A percentile compares a stretch with the other conserved stretches of the same genome.
Conservation (phyloP, 64 coral and sea anemone genomes). For the Acropora yongei region DNA sequence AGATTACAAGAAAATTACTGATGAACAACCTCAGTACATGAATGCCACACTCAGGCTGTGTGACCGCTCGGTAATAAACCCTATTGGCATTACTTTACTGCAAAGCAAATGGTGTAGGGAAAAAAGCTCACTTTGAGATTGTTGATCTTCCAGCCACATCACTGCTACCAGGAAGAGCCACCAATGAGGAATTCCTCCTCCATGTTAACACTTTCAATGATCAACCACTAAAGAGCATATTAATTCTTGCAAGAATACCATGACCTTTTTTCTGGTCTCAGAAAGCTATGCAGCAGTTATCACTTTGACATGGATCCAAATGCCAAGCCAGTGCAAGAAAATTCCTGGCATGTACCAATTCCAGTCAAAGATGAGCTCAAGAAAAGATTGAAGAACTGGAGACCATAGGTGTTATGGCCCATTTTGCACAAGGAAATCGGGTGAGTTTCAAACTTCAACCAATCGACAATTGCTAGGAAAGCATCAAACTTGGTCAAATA, state of each 20-base stretch:
- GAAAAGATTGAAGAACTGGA: slow-evolving; percentile 55
- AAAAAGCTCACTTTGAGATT: slow-evolving; percentile 5
- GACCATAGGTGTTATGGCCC: slow-evolving; percentile 37
- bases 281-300: slow-evolving; percentile 56
- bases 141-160: slow-evolving; percentile 10
- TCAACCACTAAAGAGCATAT: slow-evolving; percentile 28
- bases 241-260: slow-evolving; percentile 18
- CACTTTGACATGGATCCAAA: slow-evolving; percentile 50
- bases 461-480: too few relatives aligned
- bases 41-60: slow-evolving; percentile 39
- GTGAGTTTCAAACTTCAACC: too few relatives aligned
- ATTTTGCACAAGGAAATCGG: too few relatives aligned
- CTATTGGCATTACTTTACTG: slow-evolving; percentile 30
- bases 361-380: slow-evolving; percentile 52
- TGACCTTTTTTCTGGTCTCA: slow-evolving; percentile 61
- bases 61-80: slow-evolving; percentile 39
- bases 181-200: slow-evolving; percentile 57
- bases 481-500: too few relatives aligned
- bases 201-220: neutral
- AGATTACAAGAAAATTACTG: slow-evolving; percentile 41
- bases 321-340: slow-evolving; percentile 54
- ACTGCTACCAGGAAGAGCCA: slow-evolving; percentile 37
- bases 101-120: slow-evolving; percentile 42
- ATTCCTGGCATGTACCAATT: slow-evolving; percentile 59
- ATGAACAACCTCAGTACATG: slow-evolving; percentile 4